phyloP scores from a whole-genome alignment of 2,888 invertebrate genomes.

The Mythimna albipuncta region DNA sequence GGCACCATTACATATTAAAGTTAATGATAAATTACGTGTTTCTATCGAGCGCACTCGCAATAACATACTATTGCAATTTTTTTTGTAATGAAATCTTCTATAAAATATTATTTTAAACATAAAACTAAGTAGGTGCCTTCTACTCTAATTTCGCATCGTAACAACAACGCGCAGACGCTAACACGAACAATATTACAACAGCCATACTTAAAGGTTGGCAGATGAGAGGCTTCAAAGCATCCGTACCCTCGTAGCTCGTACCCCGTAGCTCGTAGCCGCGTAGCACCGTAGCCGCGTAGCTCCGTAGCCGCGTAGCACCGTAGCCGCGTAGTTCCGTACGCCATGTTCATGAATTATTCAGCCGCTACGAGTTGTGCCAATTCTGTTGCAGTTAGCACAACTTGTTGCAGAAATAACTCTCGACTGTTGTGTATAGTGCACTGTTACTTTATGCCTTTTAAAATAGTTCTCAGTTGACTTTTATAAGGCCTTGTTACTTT shows the following conservation, averaged over 20 bases:
- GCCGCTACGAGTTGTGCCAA: constrained; percentile 57
- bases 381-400: constrained; percentile 63
- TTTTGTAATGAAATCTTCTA: background rate
- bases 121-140: constrained; percentile 4
- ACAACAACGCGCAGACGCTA: constrained; percentile 6
- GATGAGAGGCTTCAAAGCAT: constrained; percentile 28
- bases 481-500: constrained; percentile 53
- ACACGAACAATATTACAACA: constrained; percentile 27
- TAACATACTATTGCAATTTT: background rate
- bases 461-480: constrained; percentile 59
- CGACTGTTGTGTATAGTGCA: constrained; percentile 54
- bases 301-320: constrained; percentile 44
- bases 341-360: constrained; percentile 61
- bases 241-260: constrained; percentile 18
- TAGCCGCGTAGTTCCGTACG: constrained; percentile 43
- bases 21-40: background rate
- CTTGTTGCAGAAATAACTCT: constrained; percentile 64
- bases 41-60: background rate
- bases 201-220: constrained; percentile 14
- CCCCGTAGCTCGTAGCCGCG: constrained; percentile 19
- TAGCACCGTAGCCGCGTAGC: constrained; percentile 20
- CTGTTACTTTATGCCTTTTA: constrained; percentile 60
- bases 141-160: constrained; percentile 2
- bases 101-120: background rate
- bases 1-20: too few relatives aligned